Base-by-base conservation (phyloP, 1,140 invertebrate genomes). In the Scaptodrosophila lebanonensis region DNA sequence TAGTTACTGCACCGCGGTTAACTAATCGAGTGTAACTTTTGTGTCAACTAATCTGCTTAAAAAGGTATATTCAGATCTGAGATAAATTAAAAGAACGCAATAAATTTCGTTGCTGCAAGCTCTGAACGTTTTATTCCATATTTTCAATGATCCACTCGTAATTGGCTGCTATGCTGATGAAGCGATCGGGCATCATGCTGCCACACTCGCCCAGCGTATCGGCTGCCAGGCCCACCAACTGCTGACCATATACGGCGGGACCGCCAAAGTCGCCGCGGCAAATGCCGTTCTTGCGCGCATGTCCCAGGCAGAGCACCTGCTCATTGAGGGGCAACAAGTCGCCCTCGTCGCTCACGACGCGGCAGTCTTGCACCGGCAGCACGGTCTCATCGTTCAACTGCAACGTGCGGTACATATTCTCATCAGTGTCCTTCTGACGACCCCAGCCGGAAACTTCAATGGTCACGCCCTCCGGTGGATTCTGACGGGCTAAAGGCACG, bases 361-460 rank as follows among this genome's bases (percentile, higher is more conserved):
- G 30, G 53, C 82, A 84, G 5, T 72, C 30, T 0, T 48, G 49
- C 0, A 29, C 30, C 0, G 44, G 12, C 12, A 67, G 13, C 7
- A 65, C 62, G 6, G 61, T 22, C 17, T 63, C 83, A 2, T 8
- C 20, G 1, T 76, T 71, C 0, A 76, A 50, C 15, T 83, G 70
- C n/a, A 84, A 44, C 1, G 56, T 65, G 13, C 70, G 70, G 3
- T 79, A 52, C 75, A 76, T 75, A 9, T 72, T 40, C 13, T 6
- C 33, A 0, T 69, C 70, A n/a, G 56, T 7, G 3, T 66, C 59
- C 30, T 59, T 40, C 15, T 53, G 65, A 20, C 83, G 72, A 3
- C 83, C 83, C 73, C 73, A 85, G 50, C 83, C 83, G 5, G 83
- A 85, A 12, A 85, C 65, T 15, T 76, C 75, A 1, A 85, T 60